Evolutionary conservation across 2,888 invertebrate species (phyloP), one percentile per base, ranked within the genome.

Genomic region (Nemotelus pantherinus): DNA sequence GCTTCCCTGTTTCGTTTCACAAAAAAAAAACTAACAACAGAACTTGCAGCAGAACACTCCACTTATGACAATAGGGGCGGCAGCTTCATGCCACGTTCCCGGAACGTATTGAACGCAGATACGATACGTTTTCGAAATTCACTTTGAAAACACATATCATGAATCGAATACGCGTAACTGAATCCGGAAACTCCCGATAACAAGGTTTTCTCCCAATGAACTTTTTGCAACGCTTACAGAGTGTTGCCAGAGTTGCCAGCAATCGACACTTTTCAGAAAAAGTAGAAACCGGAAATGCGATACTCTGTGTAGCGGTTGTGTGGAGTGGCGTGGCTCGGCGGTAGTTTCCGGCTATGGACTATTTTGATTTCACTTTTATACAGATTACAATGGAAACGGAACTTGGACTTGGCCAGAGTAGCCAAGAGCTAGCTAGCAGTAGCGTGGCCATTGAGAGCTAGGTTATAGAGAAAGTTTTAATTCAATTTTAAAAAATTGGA

Each of bases 181-280:
- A 74, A 60, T 74, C 55, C 74, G 74, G 74, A 74, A 74, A 63
- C 74, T 74, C 44, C 25, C 45, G 63, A 74, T 74, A 74, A 63
- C 60, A 74, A 74, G 74, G 47, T 60, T 60, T 39, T 10, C 65
- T 53, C 10, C 55, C 70, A 70, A 43, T 70, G 70, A 70, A 55
- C 7, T 74, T 58, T 50, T 45, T 45, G 25, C 25, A 25, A 25
- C 25, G 25, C 4, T 1, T 47, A 41, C 41, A n/a, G 25, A 25
- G 39, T 41, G 43, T 1, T 55, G 43, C 0, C n/a, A 39, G 39
- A 44, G 70, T 43, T 70, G 43, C 70, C 70, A 70, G 53, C 50
- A 10, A 63, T 41, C 41, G 6, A 39, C 43, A 47, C 41, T 60
- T 25, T 25, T 43, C 60, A 43, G 10, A 60, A 7, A 60, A 60